Evolutionary conservation across 2,113 vertebrate genomes (phyloP), one percentile per base, ranked within the genome.

Genomic region (Melospiza melodia): DNA sequence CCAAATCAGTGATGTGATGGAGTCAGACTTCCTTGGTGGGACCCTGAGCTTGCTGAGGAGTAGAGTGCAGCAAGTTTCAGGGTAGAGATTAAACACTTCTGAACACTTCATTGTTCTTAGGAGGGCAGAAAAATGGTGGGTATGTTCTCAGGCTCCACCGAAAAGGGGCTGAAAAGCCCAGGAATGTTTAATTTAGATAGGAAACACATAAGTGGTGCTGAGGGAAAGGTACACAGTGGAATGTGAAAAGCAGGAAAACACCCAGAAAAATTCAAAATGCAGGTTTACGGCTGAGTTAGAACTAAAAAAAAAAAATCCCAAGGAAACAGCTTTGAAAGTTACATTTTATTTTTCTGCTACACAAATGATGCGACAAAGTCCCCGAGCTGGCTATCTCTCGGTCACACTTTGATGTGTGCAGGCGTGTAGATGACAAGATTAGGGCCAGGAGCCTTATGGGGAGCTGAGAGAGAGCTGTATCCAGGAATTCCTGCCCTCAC

Each of bases 101-200:
- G 28, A 96, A 49, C 57, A 92, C 94, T 93, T 96, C 14, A 66
- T 16, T 75, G 69, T 15, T 95, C 94, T 89, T 24, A 87, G 73
- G 37, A 84, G n/a, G 59, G 59, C 22, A 76, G 37, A 93, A 96
- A 81, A 89, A 97, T 68, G 9, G 58, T 1, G 25, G 83, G 93
- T 63, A 96, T 96, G 96, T 30, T 87, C 73, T 86, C 52, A 39
- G 4, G 15, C 35, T 62, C 68, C 52, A 19, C 49, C 93, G 85
- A 66, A 72, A 87, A 81, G 58, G 54, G n/a, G 19, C 25, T 90
- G 68, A 65, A 94, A 88, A 72, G 57, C 76, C 57, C 3, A 27
- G 76, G 92, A 93, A 78, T 96, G 93, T 97, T 97, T 97, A 82
- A 90, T 73, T 96, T 96, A 96, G 94, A 97, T 96, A 96, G 68